These are phyloP conservation scores for Proteles cristata DNA, from an alignment of 2,113 vertebrate genomes.

Conservation along the genomic window DNA sequence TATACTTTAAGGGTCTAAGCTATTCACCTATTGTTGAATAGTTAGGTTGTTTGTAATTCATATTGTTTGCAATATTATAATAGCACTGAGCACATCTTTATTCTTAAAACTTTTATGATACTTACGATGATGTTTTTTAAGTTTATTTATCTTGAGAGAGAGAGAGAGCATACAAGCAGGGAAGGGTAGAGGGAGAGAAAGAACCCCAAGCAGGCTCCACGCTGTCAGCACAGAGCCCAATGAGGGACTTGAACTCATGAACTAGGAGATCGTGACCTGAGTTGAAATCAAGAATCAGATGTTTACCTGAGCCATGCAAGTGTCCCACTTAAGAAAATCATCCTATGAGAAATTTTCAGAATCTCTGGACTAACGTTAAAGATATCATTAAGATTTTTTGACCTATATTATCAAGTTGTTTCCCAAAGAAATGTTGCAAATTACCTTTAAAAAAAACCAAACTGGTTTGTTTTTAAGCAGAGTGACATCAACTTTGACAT, in stretches of 20 bases:
- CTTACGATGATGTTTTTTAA: not conserved
- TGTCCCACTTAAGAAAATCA: too few relatives aligned
- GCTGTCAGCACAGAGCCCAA: too few relatives aligned
- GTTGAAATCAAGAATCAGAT: too few relatives aligned
- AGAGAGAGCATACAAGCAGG: too few relatives aligned
- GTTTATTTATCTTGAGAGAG: too few relatives aligned
- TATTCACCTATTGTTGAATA: not conserved
- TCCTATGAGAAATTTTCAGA: not conserved
- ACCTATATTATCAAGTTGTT: not conserved
- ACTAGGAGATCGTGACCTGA: too few relatives aligned
- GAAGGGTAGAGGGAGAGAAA: too few relatives aligned
- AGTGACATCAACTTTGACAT: not conserved
- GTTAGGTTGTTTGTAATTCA: not conserved
- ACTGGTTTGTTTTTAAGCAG: not conserved
- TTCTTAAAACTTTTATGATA: not conserved
- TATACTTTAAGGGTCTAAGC: not conserved
- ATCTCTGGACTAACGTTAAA: not conserved
- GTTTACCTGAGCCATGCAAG: too few relatives aligned
- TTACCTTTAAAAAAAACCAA: not conserved
- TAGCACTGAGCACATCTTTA: not conserved
- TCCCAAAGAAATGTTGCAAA: not conserved
- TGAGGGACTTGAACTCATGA: too few relatives aligned
- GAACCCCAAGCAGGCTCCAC: too few relatives aligned
- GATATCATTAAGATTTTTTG: not conserved
- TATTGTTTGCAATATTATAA: not conserved